Percentiles rank a stretch among this genome's conserved stretches.
Conservation (phyloP, 2,113 vertebrate species). For the Trematomus loennbergii region DNA sequence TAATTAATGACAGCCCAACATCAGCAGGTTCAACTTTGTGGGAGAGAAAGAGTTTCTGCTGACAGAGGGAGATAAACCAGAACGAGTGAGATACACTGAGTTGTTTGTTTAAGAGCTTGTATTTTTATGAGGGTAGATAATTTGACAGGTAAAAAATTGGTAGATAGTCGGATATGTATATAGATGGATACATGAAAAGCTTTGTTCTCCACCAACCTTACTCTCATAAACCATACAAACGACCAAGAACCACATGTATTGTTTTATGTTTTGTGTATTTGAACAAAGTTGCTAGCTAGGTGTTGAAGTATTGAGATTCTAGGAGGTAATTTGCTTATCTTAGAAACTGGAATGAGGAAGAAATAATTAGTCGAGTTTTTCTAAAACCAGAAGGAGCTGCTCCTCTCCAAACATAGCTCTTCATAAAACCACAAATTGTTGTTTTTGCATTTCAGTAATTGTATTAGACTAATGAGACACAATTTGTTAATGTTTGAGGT, state of each 20-base stretch:
- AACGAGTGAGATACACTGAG: constrained; percentile 6
- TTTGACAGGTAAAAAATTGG: neutral
- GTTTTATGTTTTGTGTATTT: neutral
- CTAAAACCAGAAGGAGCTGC: no score
- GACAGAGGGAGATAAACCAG: constrained; percentile 42
- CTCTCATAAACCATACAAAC: no score
- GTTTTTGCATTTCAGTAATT: no score
- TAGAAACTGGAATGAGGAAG: neutral
- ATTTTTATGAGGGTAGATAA: neutral
- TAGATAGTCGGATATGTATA: neutral
- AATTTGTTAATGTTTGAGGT: no score
- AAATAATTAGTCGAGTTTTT: neutral
- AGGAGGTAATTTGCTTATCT: no score
- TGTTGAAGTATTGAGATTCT: no score
- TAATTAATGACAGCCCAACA: constrained; percentile 56
- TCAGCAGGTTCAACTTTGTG: constrained; percentile 36
- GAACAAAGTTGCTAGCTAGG: no score
- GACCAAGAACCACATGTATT: neutral
- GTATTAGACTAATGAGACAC: no score
- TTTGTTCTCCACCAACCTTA: neutral
- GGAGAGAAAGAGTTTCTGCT: constrained; percentile 32
- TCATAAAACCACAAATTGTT: no score
- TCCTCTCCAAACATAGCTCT: no score
- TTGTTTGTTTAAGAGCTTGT: constrained; percentile 36
- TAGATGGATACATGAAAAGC: neutral